These are phyloP conservation scores for Austrolebias charrua DNA, from an alignment of 2,797 vertebrate species.

Conservation along the genomic window DNA sequence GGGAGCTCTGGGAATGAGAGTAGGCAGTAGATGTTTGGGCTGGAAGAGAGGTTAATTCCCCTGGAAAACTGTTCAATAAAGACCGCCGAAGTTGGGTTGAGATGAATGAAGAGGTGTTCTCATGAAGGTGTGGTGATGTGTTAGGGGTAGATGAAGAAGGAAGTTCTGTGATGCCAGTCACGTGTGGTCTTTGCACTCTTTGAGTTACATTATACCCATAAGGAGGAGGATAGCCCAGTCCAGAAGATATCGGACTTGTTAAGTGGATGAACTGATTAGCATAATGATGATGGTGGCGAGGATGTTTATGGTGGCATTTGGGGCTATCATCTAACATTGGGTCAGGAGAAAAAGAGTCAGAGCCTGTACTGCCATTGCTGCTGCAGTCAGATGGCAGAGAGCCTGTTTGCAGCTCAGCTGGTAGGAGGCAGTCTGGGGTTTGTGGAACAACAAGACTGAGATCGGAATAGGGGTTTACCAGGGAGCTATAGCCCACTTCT, in stretches of 20 bases:
- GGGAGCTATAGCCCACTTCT: slow-evolving; percentile 86
- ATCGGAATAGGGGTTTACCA: slow-evolving; percentile 86
- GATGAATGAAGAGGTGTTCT: slow-evolving; percentile 79
- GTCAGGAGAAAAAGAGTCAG: slow-evolving; percentile 91
- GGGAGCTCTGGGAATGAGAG: slow-evolving; percentile 71
- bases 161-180: slow-evolving; percentile 83
- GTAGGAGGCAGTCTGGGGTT: slow-evolving; percentile 85
- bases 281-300: slow-evolving; percentile 53
- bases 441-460: slow-evolving; percentile 82
- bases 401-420: slow-evolving; percentile 81
- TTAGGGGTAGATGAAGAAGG: slow-evolving; percentile 71
- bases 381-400: slow-evolving; percentile 90
- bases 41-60: slow-evolving; percentile 74
- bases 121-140: slow-evolving; percentile 61
- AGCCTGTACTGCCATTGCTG: slow-evolving; percentile 89
- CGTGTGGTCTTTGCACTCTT: slow-evolving; percentile 76
- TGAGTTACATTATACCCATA: slow-evolving; percentile 53
- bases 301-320: slow-evolving; percentile 85
- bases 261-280: slow-evolving; percentile 33
- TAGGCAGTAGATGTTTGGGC: slow-evolving; percentile 66
- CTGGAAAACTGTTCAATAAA: slow-evolving; percentile 70
- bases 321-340: slow-evolving; percentile 84
- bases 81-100: slow-evolving; percentile 82
- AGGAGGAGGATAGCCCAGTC: slow-evolving; percentile 38
- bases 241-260: slow-evolving; percentile 33